A percentile compares a stretch with the other conserved stretches of the same genome.
Evolutionary conservation across 2,113 vertebrate species (phyloP).

Genomic region (Chaenogobius annularis): DNA sequence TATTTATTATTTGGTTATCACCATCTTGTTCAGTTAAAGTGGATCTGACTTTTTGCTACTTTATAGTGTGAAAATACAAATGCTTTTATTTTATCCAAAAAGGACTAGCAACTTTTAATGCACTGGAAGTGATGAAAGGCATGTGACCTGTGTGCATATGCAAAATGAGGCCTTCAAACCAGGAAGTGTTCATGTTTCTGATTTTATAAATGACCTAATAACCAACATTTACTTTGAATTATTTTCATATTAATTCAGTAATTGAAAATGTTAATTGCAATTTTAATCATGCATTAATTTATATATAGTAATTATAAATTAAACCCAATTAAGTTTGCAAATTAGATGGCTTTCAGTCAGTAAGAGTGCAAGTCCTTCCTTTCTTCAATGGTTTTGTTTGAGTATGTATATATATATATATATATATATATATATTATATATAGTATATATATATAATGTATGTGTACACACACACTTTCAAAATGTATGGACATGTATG

Average conservation of each 20-base stretch:
- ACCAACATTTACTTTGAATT: background rate
- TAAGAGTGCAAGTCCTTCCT: background rate
- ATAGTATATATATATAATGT: too few species aligned
- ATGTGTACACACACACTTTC: too few species aligned
- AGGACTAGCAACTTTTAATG: background rate
- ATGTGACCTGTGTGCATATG: background rate
- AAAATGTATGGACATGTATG: too few species aligned
- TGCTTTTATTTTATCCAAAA: background rate
- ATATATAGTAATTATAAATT: background rate
- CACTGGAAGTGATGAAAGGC: background rate
- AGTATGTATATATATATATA: too few species aligned
- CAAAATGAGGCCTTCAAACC: conserved; percentile 1
- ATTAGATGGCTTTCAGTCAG: background rate
- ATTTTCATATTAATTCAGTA: background rate
- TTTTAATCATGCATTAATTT: background rate
- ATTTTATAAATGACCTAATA: background rate
- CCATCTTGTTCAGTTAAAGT: conserved; percentile 18
- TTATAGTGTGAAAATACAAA: conserved; percentile 13
- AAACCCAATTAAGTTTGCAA: background rate
- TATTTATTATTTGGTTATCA: conserved; percentile 14
- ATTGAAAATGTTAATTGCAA: background rate
- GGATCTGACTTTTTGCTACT: conserved; percentile 16
- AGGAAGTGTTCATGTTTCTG: background rate
- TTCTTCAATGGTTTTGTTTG: conserved; percentile 18
- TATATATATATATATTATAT: too few species aligned